Base-by-base conservation (phyloP, 92 coral and sea anemone genomes). In the Galaxea fascicularis region DNA sequence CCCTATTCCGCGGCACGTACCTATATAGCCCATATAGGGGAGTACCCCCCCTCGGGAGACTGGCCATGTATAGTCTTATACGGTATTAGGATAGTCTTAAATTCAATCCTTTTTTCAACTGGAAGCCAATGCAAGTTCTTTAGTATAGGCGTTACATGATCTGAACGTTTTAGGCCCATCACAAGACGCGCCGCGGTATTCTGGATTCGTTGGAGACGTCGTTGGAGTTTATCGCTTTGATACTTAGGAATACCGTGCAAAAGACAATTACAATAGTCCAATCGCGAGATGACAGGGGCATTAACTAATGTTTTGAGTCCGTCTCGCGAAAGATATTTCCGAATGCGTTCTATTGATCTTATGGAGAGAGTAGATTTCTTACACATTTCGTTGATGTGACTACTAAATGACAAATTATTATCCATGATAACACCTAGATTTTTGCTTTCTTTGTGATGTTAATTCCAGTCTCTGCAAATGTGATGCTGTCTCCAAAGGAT, bases 61-160 rank as follows among this genome's bases (percentile, higher is more conserved):
- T n/a, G n/a, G n/a, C n/a, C 29, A 41, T 80, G n/a, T 64, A 80
- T 74, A 28, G 59, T 67, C 57, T 80, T 80, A 35, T 58, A 80
- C 6, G 76, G 41, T 29, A 31, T 18, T 7, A 80, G 85, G 56
- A 80, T 10, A 62, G 67, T 28, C 71, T 79, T 79, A 45, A 58
- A 79, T 14, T 65, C 53, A 41, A 79, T 62, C 52, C 85, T 29
- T 12, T 25, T 25, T 66, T 79, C 84, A 65, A 69, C 84, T 22
- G 84, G 81, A 17, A 69, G 74, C 85, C 86, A 81, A 47, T 81
- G 86, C 25, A 81, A 31, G 65, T 66, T 54, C 63, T 81, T 81
- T 53, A 81, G 29, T 24, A 81, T 10, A 31, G 82, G 86, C 10
- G 68, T 81, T 20, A 53, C 71, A 68, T 81, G 86, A 25, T 81